Conservation (phyloP, 1,140 invertebrate genomes). For the Lepidurus apus region DNA sequence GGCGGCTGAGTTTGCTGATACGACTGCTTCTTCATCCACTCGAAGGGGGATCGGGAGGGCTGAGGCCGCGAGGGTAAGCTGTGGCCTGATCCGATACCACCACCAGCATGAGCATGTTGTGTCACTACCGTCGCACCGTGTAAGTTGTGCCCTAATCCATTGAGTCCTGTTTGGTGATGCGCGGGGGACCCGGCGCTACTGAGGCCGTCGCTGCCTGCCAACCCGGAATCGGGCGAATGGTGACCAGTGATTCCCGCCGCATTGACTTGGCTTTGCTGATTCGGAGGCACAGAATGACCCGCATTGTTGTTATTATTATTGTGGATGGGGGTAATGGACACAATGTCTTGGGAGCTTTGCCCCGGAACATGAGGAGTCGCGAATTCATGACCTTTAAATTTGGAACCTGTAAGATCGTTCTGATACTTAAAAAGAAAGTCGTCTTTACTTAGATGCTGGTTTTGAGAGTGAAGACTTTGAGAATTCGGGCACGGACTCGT, state of each 20-base stretch:
- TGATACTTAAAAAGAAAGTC: slow-evolving; percentile 6
- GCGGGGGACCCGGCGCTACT: slow-evolving; percentile 39
- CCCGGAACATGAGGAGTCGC: slow-evolving; percentile 24
- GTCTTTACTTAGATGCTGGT: slow-evolving; percentile 30
- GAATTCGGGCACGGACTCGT: slow-evolving; percentile 28
- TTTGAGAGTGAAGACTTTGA: slow-evolving; percentile 25
- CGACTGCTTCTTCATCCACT: slow-evolving; percentile 83
- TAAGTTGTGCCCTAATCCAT: slow-evolving; percentile 27
- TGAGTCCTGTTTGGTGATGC: slow-evolving; percentile 25
- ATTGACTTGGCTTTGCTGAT: slow-evolving; percentile 11
- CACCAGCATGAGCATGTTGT: slow-evolving; percentile 5
- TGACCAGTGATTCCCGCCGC: slow-evolving; percentile 34
- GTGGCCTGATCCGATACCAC: slow-evolving; percentile 16
- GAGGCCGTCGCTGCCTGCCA: slow-evolving; percentile 41
- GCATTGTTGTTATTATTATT: neutral
- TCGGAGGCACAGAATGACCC: slow-evolving; percentile 12
- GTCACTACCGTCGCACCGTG: slow-evolving; percentile 37
- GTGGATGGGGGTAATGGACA: slow-evolving; percentile 28
- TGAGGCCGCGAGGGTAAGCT: slow-evolving; percentile 49
- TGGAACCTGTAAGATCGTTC: slow-evolving; percentile 26
- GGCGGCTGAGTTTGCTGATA: slow-evolving; percentile 69
- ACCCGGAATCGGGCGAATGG: slow-evolving; percentile 39
- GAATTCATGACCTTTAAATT: slow-evolving; percentile 25
- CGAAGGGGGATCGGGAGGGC: slow-evolving; percentile 67
- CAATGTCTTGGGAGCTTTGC: slow-evolving; percentile 25